Evolutionary conservation across 2,797 vertebrate genomes (phyloP).

Genomic region (Vireo griseus): DNA sequence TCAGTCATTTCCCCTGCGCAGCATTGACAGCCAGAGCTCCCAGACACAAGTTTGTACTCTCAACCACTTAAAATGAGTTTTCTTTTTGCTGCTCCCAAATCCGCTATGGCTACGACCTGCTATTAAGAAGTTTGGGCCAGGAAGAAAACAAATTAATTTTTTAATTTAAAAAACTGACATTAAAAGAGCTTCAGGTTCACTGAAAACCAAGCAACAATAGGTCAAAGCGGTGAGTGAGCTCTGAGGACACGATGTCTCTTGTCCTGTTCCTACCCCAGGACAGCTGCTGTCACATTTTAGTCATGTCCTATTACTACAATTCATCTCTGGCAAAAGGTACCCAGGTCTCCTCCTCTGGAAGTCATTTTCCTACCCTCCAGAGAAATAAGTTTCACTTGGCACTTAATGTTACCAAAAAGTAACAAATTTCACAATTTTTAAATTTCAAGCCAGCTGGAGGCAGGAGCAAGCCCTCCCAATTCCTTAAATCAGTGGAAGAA

Average conservation of each 20-base stretch:
- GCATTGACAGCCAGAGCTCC: not conserved
- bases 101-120: not conserved
- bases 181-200: not conserved
- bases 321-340: not conserved
- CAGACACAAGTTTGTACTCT: not conserved
- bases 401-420: conserved; percentile 58
- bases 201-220: conserved; percentile 40
- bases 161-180: conserved; percentile 15
- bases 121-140: not conserved
- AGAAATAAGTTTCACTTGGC: conserved; percentile 42
- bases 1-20: not conserved
- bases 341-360: not conserved
- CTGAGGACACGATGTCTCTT: not conserved
- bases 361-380: not conserved
- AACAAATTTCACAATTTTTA: not conserved
- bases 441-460: not conserved
- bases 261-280: not conserved
- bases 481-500: not conserved
- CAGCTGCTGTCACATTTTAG: not conserved
- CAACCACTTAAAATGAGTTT: not conserved
- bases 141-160: not conserved
- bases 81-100: not conserved
- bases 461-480: not conserved
- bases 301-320: not conserved
- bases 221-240: not conserved